phyloP scores from a whole-genome alignment of 1,140 invertebrate genomes.

The Cryptotermes secundus region DNA sequence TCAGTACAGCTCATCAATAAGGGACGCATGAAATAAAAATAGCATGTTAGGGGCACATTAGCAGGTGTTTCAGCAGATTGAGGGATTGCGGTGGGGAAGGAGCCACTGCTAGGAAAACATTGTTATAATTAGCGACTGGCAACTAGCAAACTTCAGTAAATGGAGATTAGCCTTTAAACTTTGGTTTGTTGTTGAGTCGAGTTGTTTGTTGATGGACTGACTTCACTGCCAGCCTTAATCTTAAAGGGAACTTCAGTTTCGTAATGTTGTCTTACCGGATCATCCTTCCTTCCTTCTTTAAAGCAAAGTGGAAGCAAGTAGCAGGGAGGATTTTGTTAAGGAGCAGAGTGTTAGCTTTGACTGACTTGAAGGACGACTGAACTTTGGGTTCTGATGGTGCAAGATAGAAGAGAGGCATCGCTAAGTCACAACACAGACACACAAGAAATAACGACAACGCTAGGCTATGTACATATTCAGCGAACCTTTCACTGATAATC shows the following conservation, averaged over 20 bases:
- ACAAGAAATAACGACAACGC: not conserved
- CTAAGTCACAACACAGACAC: not conserved
- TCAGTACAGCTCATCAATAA: constrained; percentile 6
- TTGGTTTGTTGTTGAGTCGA: constrained; percentile 10
- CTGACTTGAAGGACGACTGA: not conserved
- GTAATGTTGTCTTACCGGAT: constrained; percentile 7
- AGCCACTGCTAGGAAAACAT: not conserved
- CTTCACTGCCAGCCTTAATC: not conserved
- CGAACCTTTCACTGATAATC: no score
- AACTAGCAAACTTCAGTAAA: not conserved
- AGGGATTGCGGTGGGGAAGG: not conserved
- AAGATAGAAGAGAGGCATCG: not conserved
- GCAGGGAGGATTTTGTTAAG: not conserved
- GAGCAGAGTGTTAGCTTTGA: not conserved
- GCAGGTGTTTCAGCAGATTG: not conserved
- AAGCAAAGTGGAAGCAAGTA: not conserved
- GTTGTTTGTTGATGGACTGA: constrained; percentile 16
- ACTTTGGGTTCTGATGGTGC: not conserved
- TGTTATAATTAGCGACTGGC: not conserved
- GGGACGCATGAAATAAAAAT: not conserved
- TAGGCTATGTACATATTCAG: no score
- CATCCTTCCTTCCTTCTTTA: not conserved
- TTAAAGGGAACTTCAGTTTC: constrained; percentile 6
- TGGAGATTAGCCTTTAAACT: constrained; percentile 17
- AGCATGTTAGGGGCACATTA: not conserved